Base-by-base conservation (phyloP, 64 coral and sea anemone genomes). In the Porites lutea region DNA sequence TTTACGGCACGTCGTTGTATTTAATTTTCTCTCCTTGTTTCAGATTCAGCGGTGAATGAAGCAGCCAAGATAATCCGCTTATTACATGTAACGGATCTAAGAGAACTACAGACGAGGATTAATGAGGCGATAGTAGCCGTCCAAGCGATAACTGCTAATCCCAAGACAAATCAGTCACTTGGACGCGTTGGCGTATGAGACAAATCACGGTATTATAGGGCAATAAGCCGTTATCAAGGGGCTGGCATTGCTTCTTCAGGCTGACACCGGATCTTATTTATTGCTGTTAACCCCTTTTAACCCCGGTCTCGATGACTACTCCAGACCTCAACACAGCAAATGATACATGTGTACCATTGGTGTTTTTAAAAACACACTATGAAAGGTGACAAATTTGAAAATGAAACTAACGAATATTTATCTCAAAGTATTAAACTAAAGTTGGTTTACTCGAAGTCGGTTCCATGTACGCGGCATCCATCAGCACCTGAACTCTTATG, bases 1-100 rank as follows among this genome's bases (percentile, higher is more conserved):
- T 37, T 37, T 37, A 37, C 27, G 27, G 27, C 8, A 65, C 27
- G 13, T 51, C 37, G n/a, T 23, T 79, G 18, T 19, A 69, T 8
- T 78, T 10, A 57, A 43, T 13, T 46, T 48, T 21, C 4, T 71
- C 88, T 69, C 44, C 79, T 89, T 3, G 70, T 51, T 83, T 59
- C 79, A 99, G 97, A 99, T 27, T 92, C 94, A 15, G 97, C 97
- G 21, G 94, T 99, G 7, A 99, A 99, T 79, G 97, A 99, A 59
- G 97, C 97, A 55, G 94, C 97, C 27, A 99, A 99, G 74, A 89
- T 99, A 61, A 91, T 99, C 67, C 88, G 97, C 16, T 92, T 99
- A 4, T 82, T 99, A 46, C 97, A 99, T 49, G 63, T 99, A 16
- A 87, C 91, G 15, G 97, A 99, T 52, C 72, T 99, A 19, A 77